A percentile compares a stretch with the other conserved stretches of the same genome.
Evolutionary conservation across 2,113 vertebrate species (phyloP).

Genomic region (Oceanites oceanicus): DNA sequence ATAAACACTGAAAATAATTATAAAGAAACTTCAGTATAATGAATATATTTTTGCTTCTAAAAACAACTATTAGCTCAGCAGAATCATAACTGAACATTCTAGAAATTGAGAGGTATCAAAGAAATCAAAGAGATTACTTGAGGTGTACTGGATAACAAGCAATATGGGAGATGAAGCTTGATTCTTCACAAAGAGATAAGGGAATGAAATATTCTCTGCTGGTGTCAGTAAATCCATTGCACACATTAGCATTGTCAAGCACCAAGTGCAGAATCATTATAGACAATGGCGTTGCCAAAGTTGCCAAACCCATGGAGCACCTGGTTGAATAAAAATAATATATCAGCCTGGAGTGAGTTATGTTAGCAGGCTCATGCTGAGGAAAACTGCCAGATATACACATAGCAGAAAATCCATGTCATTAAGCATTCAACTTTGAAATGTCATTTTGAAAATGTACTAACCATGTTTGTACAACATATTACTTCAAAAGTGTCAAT

Average conservation of each 20-base stretch:
- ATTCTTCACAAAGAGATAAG: slow-evolving; percentile 6
- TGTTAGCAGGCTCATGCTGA: not conserved
- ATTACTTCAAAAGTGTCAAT: not conserved
- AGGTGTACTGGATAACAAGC: not conserved
- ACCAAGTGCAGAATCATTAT: not conserved
- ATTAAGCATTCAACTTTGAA: slow-evolving; percentile 8
- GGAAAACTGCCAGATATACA: not conserved
- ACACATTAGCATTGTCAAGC: fast-evolving
- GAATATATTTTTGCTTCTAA: not conserved
- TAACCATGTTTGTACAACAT: not conserved
- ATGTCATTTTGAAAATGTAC: not conserved
- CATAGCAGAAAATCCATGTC: not conserved
- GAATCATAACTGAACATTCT: not conserved
- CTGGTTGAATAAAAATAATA: slow-evolving; percentile 38
- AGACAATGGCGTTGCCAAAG: slow-evolving; percentile 2
- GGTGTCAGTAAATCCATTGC: not conserved
- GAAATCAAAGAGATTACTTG: not conserved
- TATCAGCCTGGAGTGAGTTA: slow-evolving; percentile 16
- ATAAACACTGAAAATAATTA: not conserved
- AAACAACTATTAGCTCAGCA: not conserved
- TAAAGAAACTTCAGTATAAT: not conserved
- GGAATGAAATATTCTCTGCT: not conserved
- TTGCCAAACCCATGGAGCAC: slow-evolving; percentile 16
- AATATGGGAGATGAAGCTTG: not conserved
- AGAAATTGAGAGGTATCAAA: not conserved